phyloP scores from a whole-genome alignment of 2,113 vertebrate genomes.

The Nyctereutes procyonoides region DNA sequence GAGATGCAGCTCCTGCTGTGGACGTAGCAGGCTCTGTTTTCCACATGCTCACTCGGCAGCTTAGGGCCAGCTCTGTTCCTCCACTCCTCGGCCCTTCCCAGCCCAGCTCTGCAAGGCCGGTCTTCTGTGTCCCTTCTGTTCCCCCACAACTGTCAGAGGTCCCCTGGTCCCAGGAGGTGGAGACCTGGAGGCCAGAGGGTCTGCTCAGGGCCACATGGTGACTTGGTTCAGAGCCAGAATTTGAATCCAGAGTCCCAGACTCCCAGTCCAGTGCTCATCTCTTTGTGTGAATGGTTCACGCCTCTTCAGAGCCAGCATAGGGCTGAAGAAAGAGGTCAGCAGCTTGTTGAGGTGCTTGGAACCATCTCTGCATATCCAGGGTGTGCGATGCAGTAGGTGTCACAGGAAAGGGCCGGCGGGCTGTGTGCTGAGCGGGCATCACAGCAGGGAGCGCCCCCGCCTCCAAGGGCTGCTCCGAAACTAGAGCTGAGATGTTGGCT shows the following conservation, averaged over 20 bases:
- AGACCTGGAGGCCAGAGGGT: background rate
- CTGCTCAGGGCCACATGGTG: fast-evolving
- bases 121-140: background rate
- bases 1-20: fast-evolving
- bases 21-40: fast-evolving
- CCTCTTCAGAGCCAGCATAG: background rate
- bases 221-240: background rate
- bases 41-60: fast-evolving
- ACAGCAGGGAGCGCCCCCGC: fast-evolving
- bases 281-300: background rate
- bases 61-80: fast-evolving
- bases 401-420: background rate
- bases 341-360: background rate
- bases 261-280: background rate
- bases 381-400: background rate
- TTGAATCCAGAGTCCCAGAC: background rate
- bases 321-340: background rate
- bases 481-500: background rate
- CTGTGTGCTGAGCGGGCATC: background rate
- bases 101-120: background rate
- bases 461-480: background rate
- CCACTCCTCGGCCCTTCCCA: background rate
- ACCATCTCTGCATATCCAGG: background rate
- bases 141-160: background rate
- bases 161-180: background rate